A percentile compares a stretch with the other conserved stretches of the same genome.
phyloP scores from a whole-genome alignment of 1,140 invertebrate genomes.

The Thaumatotibia leucotreta region DNA sequence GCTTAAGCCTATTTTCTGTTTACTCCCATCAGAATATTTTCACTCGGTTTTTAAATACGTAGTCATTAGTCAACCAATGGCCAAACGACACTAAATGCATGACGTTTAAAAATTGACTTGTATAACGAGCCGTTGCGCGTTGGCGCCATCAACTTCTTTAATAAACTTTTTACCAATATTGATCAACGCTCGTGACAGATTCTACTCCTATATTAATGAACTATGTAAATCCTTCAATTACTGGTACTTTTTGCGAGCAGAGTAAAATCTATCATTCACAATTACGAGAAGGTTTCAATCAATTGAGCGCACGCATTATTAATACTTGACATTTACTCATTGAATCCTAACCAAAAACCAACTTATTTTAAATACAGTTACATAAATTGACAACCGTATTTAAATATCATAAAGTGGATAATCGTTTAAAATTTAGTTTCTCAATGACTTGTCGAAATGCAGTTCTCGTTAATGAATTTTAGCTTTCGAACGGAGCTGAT shows the following conservation, averaged over 20 bases:
- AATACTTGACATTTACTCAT: neutral
- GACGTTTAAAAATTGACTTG: neutral
- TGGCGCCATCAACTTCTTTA: neutral
- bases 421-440: neutral
- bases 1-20: too few relatives aligned
- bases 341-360: neutral
- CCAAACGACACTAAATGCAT: too few relatives aligned
- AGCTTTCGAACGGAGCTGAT: slow-evolving; percentile 3
- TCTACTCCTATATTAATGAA: neutral
- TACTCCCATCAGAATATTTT: too few relatives aligned
- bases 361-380: neutral
- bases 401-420: neutral
- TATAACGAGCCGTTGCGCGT: neutral
- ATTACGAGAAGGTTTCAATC: slow-evolving; percentile 6
- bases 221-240: neutral
- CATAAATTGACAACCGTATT: neutral
- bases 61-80: too few relatives aligned
- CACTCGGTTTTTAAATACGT: too few relatives aligned
- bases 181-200: neutral
- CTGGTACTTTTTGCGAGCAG: neutral
- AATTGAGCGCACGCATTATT: neutral
- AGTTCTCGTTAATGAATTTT: neutral
- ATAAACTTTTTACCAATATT: neutral
- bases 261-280: slow-evolving; percentile 1
- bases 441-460: neutral